Evolutionary conservation across 2,113 vertebrate species (phyloP), one percentile per base, ranked within the genome.

Genomic region (Albula goreensis): DNA sequence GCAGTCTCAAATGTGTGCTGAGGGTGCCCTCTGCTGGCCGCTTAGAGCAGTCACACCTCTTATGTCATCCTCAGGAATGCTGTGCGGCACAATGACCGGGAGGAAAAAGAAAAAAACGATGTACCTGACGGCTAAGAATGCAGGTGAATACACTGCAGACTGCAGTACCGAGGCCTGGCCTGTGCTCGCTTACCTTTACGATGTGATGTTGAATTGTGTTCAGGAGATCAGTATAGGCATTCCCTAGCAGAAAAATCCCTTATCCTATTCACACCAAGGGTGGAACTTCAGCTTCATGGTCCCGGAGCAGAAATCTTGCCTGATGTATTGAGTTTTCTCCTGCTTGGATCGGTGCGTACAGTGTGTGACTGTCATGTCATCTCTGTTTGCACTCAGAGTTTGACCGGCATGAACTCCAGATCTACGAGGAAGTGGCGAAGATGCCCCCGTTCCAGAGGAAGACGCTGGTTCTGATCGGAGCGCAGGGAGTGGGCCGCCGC

Each of bases 21-120:
- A 48, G 70, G 15, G 53, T 79, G 74, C 86, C 86, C 52, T 51
- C 82, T 87, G 80, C 41, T 83, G 81, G 82, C 48, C 0, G n/a
- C 11, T 12, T 4, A 41, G 53, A 77, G 82, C 25, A 5, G 15
- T 66, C 13, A 80, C 41, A 12, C 80, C 41, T 80, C 57, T 60
- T 90, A 2, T 87, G 6, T 91, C 85, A 92, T 70, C 86, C 9
- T 82, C 87, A 99, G 98, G 98, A 48, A 96, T 96, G 90, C 97
- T 99, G 77, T 99, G 98, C 78, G 98, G 98, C 89, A 97, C 96
- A 83, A 91, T 96, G 93, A 96, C 94, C 87, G 95, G 93, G 87
- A 99, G 97, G 94, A 99, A 97, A 93, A 99, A 99, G 94, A 99
- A 99, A 91, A 99, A 97, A 93, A 97, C 98, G 96, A 99, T 99